Evolutionary conservation across 2,888 invertebrate genomes (phyloP).

Genomic region (Strigamia crassipes): DNA sequence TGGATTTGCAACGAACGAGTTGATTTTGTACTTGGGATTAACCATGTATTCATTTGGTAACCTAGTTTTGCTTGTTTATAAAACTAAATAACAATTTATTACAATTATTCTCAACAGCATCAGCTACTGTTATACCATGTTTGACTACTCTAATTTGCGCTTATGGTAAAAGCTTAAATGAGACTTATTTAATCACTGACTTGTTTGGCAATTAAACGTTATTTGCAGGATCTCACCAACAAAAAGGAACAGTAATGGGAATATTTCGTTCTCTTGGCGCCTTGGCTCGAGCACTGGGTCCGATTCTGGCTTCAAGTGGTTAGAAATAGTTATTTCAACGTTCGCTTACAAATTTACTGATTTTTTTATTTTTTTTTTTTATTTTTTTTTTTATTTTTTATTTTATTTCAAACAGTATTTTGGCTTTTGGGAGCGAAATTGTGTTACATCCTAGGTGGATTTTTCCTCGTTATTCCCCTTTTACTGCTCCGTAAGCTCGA

Average conservation of each 20-base stretch:
- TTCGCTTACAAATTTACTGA: not conserved
- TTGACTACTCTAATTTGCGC: conserved; percentile 90
- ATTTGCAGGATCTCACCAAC: conserved; percentile 62
- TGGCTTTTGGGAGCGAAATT: conserved; percentile 85
- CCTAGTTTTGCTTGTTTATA: conserved; percentile 58
- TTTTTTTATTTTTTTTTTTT: conserved; percentile 49
- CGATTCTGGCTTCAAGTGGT: conserved; percentile 84
- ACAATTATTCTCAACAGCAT: conserved; percentile 57
- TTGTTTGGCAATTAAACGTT: not conserved
- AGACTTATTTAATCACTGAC: not conserved
- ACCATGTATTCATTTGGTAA: conserved; percentile 87
- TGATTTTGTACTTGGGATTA: conserved; percentile 78
- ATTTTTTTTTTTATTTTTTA: conserved; percentile 46
- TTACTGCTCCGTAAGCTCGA: conserved; percentile 52
- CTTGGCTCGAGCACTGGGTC: conserved; percentile 88
- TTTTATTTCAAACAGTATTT: conserved; percentile 69
- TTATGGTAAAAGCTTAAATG: conserved; percentile 66
- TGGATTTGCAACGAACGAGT: conserved; percentile 69
- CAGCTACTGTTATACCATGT: conserved; percentile 87
- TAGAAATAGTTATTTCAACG: conserved; percentile 52
- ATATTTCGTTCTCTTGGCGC: conserved; percentile 93
- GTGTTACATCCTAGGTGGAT: conserved; percentile 81
- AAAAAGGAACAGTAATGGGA: conserved; percentile 92
- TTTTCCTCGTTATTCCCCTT: conserved; percentile 73
- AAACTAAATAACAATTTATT: not conserved